Evolutionary conservation across 2,113 vertebrate species (phyloP).

Genomic region (Oryctolagus cuniculus): DNA sequence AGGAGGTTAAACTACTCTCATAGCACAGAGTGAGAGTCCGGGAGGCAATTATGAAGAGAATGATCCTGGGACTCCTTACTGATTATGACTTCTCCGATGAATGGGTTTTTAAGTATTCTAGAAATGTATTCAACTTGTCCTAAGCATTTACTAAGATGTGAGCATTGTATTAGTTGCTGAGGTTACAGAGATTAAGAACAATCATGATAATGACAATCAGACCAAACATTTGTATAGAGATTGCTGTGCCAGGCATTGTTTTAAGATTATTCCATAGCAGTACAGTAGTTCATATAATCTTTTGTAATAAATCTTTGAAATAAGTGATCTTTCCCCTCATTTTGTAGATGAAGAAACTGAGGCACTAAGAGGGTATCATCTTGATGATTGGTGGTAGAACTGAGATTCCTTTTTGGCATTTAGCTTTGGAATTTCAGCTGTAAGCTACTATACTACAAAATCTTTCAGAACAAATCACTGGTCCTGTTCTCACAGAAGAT

Average conservation of each 20-base stretch:
- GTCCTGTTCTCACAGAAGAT: background rate
- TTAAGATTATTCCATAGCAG: background rate
- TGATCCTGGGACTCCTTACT: background rate
- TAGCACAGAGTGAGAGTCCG: background rate
- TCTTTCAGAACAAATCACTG: background rate
- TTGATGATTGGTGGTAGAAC: background rate
- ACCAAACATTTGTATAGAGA: conserved; percentile 4
- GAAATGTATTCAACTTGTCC: background rate
- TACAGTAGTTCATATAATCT: background rate
- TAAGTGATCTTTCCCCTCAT: background rate
- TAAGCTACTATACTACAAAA: background rate
- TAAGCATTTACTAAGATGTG: background rate
- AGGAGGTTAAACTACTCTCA: background rate
- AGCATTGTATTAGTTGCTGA: background rate
- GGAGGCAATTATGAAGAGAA: background rate
- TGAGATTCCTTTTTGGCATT: background rate
- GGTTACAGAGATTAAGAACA: background rate
- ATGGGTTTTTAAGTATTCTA: conserved; percentile 8
- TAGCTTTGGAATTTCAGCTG: background rate
- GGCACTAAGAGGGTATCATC: background rate
- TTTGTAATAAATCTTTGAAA: background rate
- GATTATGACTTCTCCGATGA: background rate
- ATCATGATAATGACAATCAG: background rate
- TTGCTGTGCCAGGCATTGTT: background rate
- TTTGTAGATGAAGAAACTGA: background rate